Base-by-base conservation (phyloP, 1,140 invertebrate genomes). In the Diabrotica virgifera region DNA sequence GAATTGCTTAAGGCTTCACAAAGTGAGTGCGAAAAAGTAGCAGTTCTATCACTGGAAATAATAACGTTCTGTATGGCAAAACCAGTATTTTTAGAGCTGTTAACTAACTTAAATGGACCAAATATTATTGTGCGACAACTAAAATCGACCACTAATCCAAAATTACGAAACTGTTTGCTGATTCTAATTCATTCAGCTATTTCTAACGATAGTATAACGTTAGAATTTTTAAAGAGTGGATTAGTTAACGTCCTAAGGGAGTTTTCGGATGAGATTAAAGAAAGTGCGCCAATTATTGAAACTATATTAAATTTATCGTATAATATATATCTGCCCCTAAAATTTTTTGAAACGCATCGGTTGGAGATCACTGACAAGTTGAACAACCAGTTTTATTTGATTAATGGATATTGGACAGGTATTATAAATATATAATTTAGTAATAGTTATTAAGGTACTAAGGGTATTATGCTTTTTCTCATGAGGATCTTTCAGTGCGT, bases 321-420 rank as follows among this genome's bases (percentile, higher is more conserved):
- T 13, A 65, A 70, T 56, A 59, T 71, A 38, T 73, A 71, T 60
- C 64, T 72, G 10, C 74, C 74, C 8, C 14, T 76, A 13, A 77
- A 77, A 62, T 76, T 77, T 56, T 68, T 68, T 24, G 66, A 72
- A 57, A 67, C 63, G n/a, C 63, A 66, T 6, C 37, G 59, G 24
- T 36, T 77, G 11, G 73, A 77, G 52, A 63, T 77, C 6, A 71
- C 60, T 2, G 73, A 76, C 62, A 69, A 66, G 52, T 53, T 77
- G 5, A 58, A 67, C 5, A 72, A 71, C 12, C 66, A 70, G 53
- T 77, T 77, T 62, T 76, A 77, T 61, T 51, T 77, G 12, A 71
- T 76, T 12, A 70, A 68, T 37, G 72, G 71, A 10, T 56, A 40
- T 52, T 74, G 72, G 72, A 62, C 59, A 14, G 59, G 40, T 46